Conservation (phyloP, 2,797 vertebrate genomes). For the Neoniphon sammara region DNA sequence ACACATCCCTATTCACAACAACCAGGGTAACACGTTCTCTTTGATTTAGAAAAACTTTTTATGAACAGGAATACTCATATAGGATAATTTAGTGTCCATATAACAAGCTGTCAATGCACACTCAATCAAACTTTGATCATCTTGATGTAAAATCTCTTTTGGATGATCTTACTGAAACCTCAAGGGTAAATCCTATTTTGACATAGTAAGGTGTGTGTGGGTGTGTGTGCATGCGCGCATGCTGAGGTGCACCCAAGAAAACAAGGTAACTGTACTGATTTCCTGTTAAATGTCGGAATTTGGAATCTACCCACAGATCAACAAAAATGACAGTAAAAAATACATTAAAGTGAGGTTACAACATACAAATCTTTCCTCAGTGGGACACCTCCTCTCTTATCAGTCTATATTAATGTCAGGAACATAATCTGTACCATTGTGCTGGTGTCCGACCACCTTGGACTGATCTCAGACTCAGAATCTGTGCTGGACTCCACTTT, state of each 20-base stretch:
- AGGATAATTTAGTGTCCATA: background rate
- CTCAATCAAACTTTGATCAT: no score
- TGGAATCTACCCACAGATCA: no score
- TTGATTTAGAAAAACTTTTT: background rate
- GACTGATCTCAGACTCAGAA: slow-evolving; percentile 84
- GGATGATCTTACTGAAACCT: background rate
- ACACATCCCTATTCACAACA: slow-evolving; percentile 70
- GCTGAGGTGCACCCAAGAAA: background rate
- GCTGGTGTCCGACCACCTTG: slow-evolving; percentile 83
- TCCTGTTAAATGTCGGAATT: background rate
- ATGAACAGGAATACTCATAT: no score
- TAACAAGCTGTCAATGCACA: no score
- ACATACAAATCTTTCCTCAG: no score
- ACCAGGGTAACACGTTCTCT: background rate
- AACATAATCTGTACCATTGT: slow-evolving; percentile 73
- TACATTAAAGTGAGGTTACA: no score
- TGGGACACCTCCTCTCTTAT: background rate
- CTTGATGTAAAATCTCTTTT: no score
- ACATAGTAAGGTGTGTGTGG: background rate
- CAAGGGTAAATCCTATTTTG: background rate
- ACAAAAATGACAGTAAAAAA: no score
- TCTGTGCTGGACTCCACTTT: slow-evolving; percentile 87
- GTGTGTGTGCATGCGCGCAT: no score
- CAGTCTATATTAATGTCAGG: background rate
- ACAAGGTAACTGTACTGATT: background rate